A percentile compares a stretch with the other conserved stretches of the same genome.
phyloP scores from a whole-genome alignment of 2,797 vertebrate genomes.

The Lates japonicus region DNA sequence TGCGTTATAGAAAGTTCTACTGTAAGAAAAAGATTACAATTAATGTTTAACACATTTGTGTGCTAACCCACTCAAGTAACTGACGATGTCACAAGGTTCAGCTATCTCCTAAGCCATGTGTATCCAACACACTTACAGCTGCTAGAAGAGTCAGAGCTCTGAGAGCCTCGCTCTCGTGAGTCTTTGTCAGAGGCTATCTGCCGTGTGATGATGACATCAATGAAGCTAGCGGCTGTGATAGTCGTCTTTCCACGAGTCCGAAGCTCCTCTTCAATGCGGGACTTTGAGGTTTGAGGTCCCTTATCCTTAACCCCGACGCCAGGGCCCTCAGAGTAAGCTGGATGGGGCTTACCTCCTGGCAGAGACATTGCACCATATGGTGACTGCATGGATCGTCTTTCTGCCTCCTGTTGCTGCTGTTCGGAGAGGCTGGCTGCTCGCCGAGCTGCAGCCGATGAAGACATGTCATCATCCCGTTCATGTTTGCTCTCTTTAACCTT shows the following conservation, averaged over 20 bases:
- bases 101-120: not conserved
- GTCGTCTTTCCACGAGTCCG: constrained; percentile 97
- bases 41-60: not conserved
- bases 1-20: not conserved
- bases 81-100: not conserved
- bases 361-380: constrained; percentile 90
- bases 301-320: constrained; percentile 90
- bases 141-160: constrained; percentile 97
- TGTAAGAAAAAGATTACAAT: constrained; percentile 1
- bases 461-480: constrained; percentile 91
- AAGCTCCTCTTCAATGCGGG: constrained; percentile 97
- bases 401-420: constrained; percentile 88
- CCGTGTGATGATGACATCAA: constrained; percentile 99
- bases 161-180: constrained; percentile 93
- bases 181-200: constrained; percentile 99
- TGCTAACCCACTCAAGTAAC: constrained; percentile 1
- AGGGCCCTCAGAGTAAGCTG: constrained; percentile 88
- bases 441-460: constrained; percentile 75
- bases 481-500: constrained; percentile 95
- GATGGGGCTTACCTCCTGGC: constrained; percentile 90
- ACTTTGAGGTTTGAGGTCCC: constrained; percentile 91
- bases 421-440: constrained; percentile 87
- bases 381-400: constrained; percentile 91
- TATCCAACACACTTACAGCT: constrained; percentile 89
- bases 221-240: constrained; percentile 99